phyloP scores from a whole-genome alignment of 2,888 invertebrate genomes.

The Morpho achilles region DNA sequence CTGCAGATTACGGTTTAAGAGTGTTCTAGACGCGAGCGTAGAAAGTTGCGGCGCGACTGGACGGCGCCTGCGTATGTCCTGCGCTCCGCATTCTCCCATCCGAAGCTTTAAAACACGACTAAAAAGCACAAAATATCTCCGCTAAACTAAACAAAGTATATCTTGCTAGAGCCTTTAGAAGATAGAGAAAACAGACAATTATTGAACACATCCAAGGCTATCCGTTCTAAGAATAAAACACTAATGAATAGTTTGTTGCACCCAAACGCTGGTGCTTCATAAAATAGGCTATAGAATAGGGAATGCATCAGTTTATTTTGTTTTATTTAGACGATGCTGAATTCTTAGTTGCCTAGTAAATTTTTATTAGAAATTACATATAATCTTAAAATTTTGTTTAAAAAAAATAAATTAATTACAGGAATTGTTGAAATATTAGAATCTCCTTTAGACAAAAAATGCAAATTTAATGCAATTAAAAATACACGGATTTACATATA shows the following conservation, averaged over 20 bases:
- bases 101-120: constrained; percentile 59
- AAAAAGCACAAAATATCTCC: constrained; percentile 59
- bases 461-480: too few relatives aligned
- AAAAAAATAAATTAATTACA: too few relatives aligned
- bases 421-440: too few relatives aligned
- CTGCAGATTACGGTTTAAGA: constrained; percentile 75
- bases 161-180: constrained; percentile 36
- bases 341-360: constrained; percentile 17
- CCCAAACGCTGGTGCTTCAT: constrained; percentile 32
- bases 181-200: constrained; percentile 56
- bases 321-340: constrained; percentile 20
- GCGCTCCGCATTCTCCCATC: constrained; percentile 72
- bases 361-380: constrained; percentile 11
- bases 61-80: constrained; percentile 73
- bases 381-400: too few relatives aligned
- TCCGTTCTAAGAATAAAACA: constrained; percentile 39
- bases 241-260: constrained; percentile 41
- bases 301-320: constrained; percentile 25
- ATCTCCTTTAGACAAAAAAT: too few relatives aligned
- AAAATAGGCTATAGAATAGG: constrained; percentile 30
- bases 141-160: constrained; percentile 60
- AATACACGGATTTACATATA: too few relatives aligned
- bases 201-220: constrained; percentile 37
- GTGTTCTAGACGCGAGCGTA: constrained; percentile 74
- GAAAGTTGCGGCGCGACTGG: constrained; percentile 77